Evolutionary conservation across 2,888 invertebrate species (phyloP), one percentile per base, ranked within the genome.

Genomic region (Ferdinandea cuprea): DNA sequence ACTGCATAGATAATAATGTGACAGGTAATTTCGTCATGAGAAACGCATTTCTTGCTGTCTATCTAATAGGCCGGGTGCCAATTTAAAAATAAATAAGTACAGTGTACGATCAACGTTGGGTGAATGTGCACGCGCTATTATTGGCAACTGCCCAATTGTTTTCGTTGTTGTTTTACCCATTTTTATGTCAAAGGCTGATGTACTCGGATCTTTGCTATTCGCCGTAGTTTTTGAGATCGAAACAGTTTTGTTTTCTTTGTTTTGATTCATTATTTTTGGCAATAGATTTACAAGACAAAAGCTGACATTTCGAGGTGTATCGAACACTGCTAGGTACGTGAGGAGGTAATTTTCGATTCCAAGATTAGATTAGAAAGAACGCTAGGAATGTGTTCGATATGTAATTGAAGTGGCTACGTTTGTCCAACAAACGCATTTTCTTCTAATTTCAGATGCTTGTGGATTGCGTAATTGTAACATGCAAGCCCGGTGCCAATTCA

Each of bases 131-230:
- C 80, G 63, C 80, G 80, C 74, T 28, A 76, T 8, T 69, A 44
- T 37, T 81, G 80, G 80, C 76, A 30, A 3, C 1, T 7, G 0
- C 37, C 76, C 80, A 81, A 81, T 13, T 9, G 11, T 9, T 37
- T 46, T 58, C 65, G 69, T 52, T 76, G 69, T 58, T 65, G 76
- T 71, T 65, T 40, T 56, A 19, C 69, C 68, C 54, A 66, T 71
- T 79, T 76, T 76, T 69, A 65, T 76, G 80, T 76, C 80, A 81
- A 81, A 81, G 80, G 80, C 80, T 76, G 80, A 52, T 71, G 80
- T 76, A 76, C 80, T 65, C 80, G 37, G 56, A 44, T 69, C 21
- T 63, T 42, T 58, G 58, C 44, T 58, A 69, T 63, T 61, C 48
- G 73, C 52, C 40, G 52, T 65, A 66, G 25, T 58, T 65, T n/a